These are phyloP conservation scores for Apodemus sylvaticus DNA, from an alignment of 2,113 vertebrate species.

Conservation along the genomic window DNA sequence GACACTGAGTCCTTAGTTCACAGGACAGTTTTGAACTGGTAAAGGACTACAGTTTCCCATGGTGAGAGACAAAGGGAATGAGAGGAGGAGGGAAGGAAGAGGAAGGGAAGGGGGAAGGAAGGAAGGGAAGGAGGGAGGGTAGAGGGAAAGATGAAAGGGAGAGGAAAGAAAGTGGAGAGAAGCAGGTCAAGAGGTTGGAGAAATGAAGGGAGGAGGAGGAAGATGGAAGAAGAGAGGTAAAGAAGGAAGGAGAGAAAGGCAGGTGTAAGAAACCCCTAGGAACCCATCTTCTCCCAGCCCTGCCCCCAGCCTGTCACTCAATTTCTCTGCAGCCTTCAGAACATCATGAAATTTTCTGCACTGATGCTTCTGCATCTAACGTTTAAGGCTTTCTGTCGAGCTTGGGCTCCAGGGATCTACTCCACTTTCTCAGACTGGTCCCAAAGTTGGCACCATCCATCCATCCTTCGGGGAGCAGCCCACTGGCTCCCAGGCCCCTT, in stretches of 20 bases:
- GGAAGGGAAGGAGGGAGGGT: fast-evolving
- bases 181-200: too few species aligned
- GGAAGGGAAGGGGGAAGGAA: too few species aligned
- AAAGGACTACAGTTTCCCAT: not conserved
- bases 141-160: too few species aligned
- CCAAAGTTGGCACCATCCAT: not conserved
- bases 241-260: not conserved
- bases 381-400: not conserved
- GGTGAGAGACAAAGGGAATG: too few species aligned
- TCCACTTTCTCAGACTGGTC: not conserved
- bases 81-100: too few species aligned
- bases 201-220: not conserved
- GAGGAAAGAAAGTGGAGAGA: not conserved
- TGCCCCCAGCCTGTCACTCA: not conserved
- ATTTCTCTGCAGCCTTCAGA: not conserved
- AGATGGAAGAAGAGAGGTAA: not conserved
- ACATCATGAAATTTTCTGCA: not conserved
- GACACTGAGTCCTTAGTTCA: not conserved
- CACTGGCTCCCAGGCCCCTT: not conserved
- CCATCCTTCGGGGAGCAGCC: not conserved
- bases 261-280: too few species aligned
- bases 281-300: not conserved
- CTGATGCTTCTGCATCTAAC: not conserved
- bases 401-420: not conserved
- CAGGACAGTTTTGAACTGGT: not conserved